A percentile compares a stretch with the other conserved stretches of the same genome.
Evolutionary conservation across 2,888 invertebrate genomes (phyloP).

Genomic region (Eubasilissa splendida): DNA sequence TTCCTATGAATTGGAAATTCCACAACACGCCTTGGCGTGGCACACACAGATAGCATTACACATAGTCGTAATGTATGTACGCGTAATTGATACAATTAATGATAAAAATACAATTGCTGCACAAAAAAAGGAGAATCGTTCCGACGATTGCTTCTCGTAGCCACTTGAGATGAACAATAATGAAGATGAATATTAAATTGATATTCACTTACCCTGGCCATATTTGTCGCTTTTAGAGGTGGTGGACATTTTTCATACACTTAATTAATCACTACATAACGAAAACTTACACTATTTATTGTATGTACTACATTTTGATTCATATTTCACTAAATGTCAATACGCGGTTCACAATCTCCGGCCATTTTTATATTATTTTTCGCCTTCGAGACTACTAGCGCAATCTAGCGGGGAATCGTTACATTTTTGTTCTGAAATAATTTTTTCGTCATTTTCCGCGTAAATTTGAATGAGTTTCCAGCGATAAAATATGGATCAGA

Average conservation of each 20-base stretch:
- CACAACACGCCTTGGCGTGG: constrained; percentile 50
- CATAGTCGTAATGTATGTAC: constrained; percentile 7
- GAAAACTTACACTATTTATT: constrained; percentile 51
- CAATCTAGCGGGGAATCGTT: constrained; percentile 13
- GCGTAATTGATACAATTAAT: constrained; percentile 49
- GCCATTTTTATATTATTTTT: constrained; percentile 52
- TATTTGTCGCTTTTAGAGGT: constrained; percentile 67
- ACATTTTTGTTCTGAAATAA: not conserved
- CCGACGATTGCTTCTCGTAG: constrained; percentile 11
- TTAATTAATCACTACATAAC: constrained; percentile 61
- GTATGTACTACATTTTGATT: constrained; percentile 48
- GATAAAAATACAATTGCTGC: constrained; percentile 42
- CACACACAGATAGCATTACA: constrained; percentile 2
- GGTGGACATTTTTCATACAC: constrained; percentile 66
- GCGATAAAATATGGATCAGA: no score
- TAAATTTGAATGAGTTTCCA: no score
- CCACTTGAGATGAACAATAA: constrained; percentile 46
- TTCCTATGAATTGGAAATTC: constrained; percentile 40
- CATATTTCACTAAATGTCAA: constrained; percentile 52
- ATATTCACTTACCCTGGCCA: constrained; percentile 65
- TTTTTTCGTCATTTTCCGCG: no score
- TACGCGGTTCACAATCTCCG: constrained; percentile 49
- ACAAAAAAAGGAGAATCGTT: constrained; percentile 38
- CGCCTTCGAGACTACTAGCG: constrained; percentile 21
- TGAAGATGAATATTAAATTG: constrained; percentile 41